Base-by-base conservation (phyloP, 2,113 vertebrate genomes). In the Machaerirhynchus nigripectus region DNA sequence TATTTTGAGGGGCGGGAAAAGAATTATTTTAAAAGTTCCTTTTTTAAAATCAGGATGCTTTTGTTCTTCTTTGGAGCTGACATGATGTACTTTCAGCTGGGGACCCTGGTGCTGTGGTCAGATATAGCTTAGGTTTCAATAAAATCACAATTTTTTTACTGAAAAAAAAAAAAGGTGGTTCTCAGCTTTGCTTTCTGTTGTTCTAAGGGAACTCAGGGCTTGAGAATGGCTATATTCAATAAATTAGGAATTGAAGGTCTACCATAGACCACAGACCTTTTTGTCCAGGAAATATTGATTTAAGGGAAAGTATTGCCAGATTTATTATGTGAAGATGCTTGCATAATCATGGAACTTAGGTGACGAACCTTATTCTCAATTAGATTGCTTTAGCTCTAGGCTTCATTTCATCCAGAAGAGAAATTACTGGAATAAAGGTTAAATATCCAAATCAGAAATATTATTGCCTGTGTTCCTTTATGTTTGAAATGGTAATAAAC, bases 381-480 rank as follows among this genome's bases (percentile, higher is more conserved):
- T 91, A 94, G 39, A 70, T 55, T 77, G 71, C 56, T 90, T 91
- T 90, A 70, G 79, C 85, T 86, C 50, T 64, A 55, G 85, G 68
- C 68, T 94, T 93, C 59, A 50, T 87, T 96, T 93, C 35, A 73
- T 91, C 53, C 39, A 68, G 55, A 91, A 85, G 55, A 93, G 46
- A 94, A 95, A 94, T 91, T 88, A 90, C 83, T 78, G 50, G 85
- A 93, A 94, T 87, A 90, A 94, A 95, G 88, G 93, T 96, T 94
- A 95, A 96, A 96, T 90, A 90, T 85, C 75, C 70, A 95, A 93
- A 95, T 90, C 64, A 90, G 79, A 94, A 94, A 90, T 94, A 94
- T 77, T 94, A 93, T 84, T 89, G 84, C 81, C 65, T 73, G 33
- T 90, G 57, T 91, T 94, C 35, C 59, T 87, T 90, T 75, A 85